phyloP scores from a whole-genome alignment of 2,797 vertebrate genomes.

The Oreonectes daqikongensis region DNA sequence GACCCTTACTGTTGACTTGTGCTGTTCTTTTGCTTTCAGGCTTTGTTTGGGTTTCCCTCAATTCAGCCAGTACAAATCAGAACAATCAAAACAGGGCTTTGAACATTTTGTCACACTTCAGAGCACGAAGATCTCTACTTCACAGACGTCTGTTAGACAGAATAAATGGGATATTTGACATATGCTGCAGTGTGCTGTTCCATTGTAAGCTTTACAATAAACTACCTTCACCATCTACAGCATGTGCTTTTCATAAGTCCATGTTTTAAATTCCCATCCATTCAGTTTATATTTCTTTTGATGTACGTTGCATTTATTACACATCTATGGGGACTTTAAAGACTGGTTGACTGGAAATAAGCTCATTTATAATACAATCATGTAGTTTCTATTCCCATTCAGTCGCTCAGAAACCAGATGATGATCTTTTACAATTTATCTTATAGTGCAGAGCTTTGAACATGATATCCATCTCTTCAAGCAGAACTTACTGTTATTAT shows the following conservation, averaged over 20 bases:
- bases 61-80: slow-evolving; percentile 23
- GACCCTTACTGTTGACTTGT: slow-evolving; percentile 44
- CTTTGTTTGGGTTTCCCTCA: slow-evolving; percentile 28
- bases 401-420: not conserved
- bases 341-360: not conserved
- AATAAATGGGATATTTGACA: slow-evolving; percentile 15
- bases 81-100: slow-evolving; percentile 23
- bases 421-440: not conserved
- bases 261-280: not conserved
- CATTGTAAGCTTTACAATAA: not conserved
- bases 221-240: not conserved
- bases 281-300: not conserved
- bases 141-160: not conserved
- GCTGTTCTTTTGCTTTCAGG: not conserved
- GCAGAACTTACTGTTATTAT: not conserved
- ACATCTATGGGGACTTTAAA: not conserved
- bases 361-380: not conserved
- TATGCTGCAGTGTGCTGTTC: not conserved
- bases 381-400: not conserved
- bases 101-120: slow-evolving; percentile 31
- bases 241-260: not conserved
- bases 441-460: not conserved
- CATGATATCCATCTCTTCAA: not conserved
- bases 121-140: slow-evolving; percentile 1
- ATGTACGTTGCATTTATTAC: not conserved